Evolutionary conservation across 2,888 invertebrate species (phyloP).

Genomic region (Polydrusus tereticollis): DNA sequence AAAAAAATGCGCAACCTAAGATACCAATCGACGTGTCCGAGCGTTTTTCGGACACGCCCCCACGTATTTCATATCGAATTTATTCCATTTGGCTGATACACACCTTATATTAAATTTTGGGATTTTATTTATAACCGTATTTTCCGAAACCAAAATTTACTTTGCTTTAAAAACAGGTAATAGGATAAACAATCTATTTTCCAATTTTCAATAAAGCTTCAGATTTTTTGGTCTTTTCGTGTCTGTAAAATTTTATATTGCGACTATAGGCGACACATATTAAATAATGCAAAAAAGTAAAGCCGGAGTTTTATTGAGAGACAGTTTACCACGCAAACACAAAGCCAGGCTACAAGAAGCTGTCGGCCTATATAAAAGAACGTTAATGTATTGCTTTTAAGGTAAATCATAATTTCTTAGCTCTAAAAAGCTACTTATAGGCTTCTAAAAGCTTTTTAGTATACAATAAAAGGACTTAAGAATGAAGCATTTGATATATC

Average conservation of each 20-base stretch:
- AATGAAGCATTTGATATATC: neutral
- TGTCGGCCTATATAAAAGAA: slow-evolving; percentile 24
- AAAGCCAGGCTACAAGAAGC: slow-evolving; percentile 16
- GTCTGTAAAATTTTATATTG: slow-evolving; percentile 24
- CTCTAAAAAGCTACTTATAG: slow-evolving; percentile 14
- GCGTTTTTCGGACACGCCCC: too few relatives aligned
- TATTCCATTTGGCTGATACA: too few relatives aligned
- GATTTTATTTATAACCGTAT: too few relatives aligned
- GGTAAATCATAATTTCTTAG: slow-evolving; percentile 32
- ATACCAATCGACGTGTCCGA: too few relatives aligned
- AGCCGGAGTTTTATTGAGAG: neutral
- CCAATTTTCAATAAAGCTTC: neutral
- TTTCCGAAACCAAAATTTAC: too few relatives aligned
- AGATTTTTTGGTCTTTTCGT: neutral
- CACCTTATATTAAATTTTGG: too few relatives aligned
- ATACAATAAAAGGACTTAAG: slow-evolving; percentile 17
- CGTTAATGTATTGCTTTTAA: slow-evolving; percentile 42
- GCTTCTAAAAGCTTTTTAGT: slow-evolving; percentile 17
- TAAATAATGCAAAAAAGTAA: slow-evolving; percentile 23
- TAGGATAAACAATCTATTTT: neutral
- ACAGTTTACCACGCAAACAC: slow-evolving; percentile 12
- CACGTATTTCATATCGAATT: too few relatives aligned
- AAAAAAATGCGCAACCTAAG: too few relatives aligned
- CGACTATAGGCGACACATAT: slow-evolving; percentile 19
- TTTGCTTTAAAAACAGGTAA: neutral